A percentile compares a stretch with the other conserved stretches of the same genome.
Evolutionary conservation across 2,797 vertebrate genomes (phyloP).

Genomic region (Macrochelys suwanniensis): DNA sequence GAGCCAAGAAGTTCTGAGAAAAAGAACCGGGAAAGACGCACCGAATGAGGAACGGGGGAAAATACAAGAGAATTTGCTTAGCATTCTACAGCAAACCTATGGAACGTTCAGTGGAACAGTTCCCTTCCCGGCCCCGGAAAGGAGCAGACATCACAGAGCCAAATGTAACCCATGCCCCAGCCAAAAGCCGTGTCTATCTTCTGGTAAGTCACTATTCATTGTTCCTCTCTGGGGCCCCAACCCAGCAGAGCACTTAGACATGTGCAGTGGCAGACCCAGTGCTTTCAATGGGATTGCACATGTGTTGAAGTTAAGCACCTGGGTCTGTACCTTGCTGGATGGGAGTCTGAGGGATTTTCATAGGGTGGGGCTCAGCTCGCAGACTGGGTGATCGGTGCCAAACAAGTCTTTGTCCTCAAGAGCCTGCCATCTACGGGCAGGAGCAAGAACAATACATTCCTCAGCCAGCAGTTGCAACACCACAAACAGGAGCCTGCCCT

Average conservation of each 20-base stretch:
- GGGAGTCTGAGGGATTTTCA: background rate
- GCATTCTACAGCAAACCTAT: background rate
- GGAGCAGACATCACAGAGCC: background rate
- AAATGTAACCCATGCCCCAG: background rate
- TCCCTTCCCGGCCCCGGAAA: fast-evolving
- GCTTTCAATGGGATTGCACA: background rate
- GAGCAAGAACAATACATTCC: background rate
- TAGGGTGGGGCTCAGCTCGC: background rate
- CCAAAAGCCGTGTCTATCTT: background rate
- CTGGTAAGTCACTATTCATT: background rate
- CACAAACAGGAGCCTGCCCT: background rate
- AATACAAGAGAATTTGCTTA: fast-evolving
- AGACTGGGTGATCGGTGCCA: background rate
- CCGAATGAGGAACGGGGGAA: fast-evolving
- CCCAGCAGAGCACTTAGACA: background rate
- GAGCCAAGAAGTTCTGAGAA: fast-evolving
- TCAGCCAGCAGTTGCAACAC: background rate
- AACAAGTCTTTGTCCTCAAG: background rate
- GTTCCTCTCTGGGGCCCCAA: background rate
- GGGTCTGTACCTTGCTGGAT: background rate
- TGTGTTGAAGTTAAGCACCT: background rate
- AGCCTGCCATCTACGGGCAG: background rate
- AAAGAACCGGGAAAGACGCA: fast-evolving
- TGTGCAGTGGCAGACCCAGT: background rate
- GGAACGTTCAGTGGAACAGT: background rate